These are phyloP conservation scores for Pristionchus exspectatus DNA, from an alignment of 2,888 invertebrate species.

Conservation along the genomic window DNA sequence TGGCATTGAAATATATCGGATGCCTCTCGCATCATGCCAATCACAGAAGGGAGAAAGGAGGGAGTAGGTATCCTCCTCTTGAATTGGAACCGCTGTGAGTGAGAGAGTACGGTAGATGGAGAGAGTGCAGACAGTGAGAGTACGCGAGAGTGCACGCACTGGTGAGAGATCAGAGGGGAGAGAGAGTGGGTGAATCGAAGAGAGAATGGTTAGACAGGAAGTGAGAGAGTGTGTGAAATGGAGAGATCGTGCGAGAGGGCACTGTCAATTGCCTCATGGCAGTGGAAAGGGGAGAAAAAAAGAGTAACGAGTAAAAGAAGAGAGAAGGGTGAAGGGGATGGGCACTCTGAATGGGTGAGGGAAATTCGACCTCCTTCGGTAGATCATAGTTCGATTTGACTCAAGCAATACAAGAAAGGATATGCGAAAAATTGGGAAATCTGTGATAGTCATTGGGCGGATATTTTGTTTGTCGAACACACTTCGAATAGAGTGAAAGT, in stretches of 20 bases:
- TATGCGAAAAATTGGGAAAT: neutral
- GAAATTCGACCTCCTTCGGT: neutral
- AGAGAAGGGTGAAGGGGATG: constrained; percentile 1
- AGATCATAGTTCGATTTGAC: neutral
- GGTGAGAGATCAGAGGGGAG: neutral
- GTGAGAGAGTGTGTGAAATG: constrained; percentile 23
- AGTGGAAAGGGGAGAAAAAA: constrained; percentile 19
- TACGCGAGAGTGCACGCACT: neutral
- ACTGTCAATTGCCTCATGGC: constrained; percentile 45
- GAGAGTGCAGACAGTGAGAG: neutral
- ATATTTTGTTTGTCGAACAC: constrained; percentile 22
- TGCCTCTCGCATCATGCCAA: constrained; percentile 12
- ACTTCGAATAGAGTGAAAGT: neutral
- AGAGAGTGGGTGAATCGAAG: constrained; percentile 6
- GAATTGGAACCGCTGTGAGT: constrained; percentile 28
- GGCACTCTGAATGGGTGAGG: constrained; percentile 42
- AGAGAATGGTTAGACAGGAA: constrained; percentile 34
- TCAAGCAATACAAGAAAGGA: constrained; percentile 3
- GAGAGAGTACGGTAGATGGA: constrained; percentile 30
- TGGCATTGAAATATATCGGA: constrained; percentile 2
- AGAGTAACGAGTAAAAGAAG: constrained; percentile 47
- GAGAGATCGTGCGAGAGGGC: constrained; percentile 3
- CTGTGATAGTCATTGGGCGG: neutral
- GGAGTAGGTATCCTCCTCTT: constrained; percentile 12
- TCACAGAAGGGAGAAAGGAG: neutral